A percentile compares a stretch with the other conserved stretches of the same genome.
Evolutionary conservation across 2,797 vertebrate species (phyloP).

Genomic region (Pseudotriccus pelzelni): DNA sequence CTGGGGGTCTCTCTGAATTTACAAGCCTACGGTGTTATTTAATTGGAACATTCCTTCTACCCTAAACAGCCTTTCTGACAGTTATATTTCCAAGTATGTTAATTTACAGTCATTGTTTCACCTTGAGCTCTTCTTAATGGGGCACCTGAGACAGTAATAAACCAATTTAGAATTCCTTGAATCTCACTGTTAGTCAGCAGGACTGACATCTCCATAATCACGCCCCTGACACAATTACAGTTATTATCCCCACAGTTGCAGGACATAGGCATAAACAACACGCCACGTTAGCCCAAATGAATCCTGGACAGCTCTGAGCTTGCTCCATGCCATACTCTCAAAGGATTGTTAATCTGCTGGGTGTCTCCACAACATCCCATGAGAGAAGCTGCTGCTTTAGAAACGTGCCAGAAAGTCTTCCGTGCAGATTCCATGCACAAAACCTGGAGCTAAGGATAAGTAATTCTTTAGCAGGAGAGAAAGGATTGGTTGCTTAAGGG

Average conservation of each 20-base stretch:
- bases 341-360: neutral
- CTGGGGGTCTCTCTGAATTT: neutral
- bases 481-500: conserved; percentile 4
- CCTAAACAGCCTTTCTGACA: neutral
- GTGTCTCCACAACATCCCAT: neutral
- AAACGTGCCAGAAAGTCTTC: neutral
- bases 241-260: neutral
- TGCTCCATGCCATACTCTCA: neutral
- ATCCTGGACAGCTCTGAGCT: neutral
- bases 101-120: neutral
- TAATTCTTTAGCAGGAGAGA: neutral
- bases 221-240: neutral
- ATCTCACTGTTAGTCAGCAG: neutral
- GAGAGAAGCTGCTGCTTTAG: conserved; percentile 5
- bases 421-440: neutral
- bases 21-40: neutral
- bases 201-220: neutral
- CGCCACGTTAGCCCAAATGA: neutral
- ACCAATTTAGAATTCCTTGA: neutral
- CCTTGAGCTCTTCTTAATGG: neutral
- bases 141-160: neutral
- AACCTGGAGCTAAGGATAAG: neutral
- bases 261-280: neutral
- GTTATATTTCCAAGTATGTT: neutral
- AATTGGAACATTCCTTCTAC: conserved; percentile 10